Evolutionary conservation across 2,888 invertebrate species (phyloP).

Genomic region (Xestobium rufovillosum): DNA sequence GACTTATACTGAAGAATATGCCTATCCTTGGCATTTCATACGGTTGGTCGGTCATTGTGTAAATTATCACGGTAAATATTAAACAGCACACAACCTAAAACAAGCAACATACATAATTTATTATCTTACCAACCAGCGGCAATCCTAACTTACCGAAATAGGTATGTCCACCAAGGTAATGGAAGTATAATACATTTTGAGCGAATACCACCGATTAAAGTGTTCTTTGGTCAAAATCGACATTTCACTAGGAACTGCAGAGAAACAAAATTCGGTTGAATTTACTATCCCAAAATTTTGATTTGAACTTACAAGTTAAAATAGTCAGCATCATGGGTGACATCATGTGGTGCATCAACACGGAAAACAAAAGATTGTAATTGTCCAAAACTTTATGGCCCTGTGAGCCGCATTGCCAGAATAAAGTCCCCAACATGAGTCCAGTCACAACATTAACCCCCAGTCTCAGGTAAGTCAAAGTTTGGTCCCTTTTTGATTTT

Average conservation of each 20-base stretch:
- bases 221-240: slow-evolving; percentile 74
- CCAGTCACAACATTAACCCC: slow-evolving; percentile 68
- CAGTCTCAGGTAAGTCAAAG: slow-evolving; percentile 69
- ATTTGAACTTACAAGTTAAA: slow-evolving; percentile 63
- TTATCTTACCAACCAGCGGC: no score
- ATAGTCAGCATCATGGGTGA: slow-evolving; percentile 86
- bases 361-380: slow-evolving; percentile 83
- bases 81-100: slow-evolving; percentile 60
- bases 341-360: slow-evolving; percentile 90
- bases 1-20: slow-evolving; percentile 78
- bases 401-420: slow-evolving; percentile 65
- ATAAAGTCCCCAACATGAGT: slow-evolving; percentile 68
- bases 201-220: slow-evolving; percentile 82
- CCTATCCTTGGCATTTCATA: slow-evolving; percentile 67
- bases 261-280: slow-evolving; percentile 11
- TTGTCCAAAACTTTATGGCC: slow-evolving; percentile 73
- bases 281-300: slow-evolving; percentile 5
- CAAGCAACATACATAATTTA: slow-evolving; percentile 6
- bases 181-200: slow-evolving; percentile 73
- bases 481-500: slow-evolving; percentile 70
- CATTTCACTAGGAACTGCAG: slow-evolving; percentile 74
- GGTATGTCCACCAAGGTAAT: slow-evolving; percentile 72
- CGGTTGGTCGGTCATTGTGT: slow-evolving; percentile 87
- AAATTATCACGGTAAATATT: slow-evolving; percentile 67
- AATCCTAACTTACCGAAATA: slow-evolving; percentile 54